Conservation (phyloP, 2,113 vertebrate genomes). For the Phrynosoma platyrhinos region DNA sequence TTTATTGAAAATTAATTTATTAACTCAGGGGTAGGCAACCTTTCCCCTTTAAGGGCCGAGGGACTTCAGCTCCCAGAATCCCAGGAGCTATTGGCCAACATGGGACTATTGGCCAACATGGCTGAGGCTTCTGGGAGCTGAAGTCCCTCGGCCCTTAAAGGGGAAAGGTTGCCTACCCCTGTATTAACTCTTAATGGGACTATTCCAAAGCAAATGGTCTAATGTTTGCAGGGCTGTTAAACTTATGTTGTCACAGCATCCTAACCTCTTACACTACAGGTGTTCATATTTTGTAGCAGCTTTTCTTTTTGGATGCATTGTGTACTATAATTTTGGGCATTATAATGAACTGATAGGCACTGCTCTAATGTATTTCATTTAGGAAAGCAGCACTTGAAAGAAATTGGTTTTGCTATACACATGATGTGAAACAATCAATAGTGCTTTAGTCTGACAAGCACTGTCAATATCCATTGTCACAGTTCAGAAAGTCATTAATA, state of each 20-base stretch:
- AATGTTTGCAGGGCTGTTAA: not conserved
- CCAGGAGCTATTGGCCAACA: too few relatives aligned
- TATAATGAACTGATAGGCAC: conserved; percentile 79
- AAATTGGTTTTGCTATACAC: conserved; percentile 90
- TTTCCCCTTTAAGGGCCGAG: too few relatives aligned
- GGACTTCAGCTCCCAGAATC: too few relatives aligned
- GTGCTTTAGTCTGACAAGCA: conserved; percentile 86
- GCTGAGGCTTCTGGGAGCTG: too few relatives aligned
- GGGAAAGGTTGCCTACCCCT: too few relatives aligned
- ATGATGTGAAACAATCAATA: conserved; percentile 89
- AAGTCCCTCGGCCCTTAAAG: too few relatives aligned
- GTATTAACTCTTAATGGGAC: too few relatives aligned
- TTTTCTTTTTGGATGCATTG: conserved; percentile 67
- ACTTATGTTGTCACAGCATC: not conserved
- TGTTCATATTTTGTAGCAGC: conserved; percentile 48
- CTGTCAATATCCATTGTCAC: conserved; percentile 87
- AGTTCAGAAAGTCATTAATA: conserved; percentile 86
- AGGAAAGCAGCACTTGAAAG: conserved; percentile 85
- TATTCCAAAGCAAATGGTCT: not conserved
- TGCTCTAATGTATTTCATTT: conserved; percentile 84
- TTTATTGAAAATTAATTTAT: not conserved
- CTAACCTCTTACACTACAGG: conserved; percentile 23
- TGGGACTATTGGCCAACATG: too few relatives aligned
- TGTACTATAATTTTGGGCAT: conserved; percentile 67
- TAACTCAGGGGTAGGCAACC: too few relatives aligned